Evolutionary conservation across 2,888 invertebrate species (phyloP).

Genomic region (Diplolepis rosae): DNA sequence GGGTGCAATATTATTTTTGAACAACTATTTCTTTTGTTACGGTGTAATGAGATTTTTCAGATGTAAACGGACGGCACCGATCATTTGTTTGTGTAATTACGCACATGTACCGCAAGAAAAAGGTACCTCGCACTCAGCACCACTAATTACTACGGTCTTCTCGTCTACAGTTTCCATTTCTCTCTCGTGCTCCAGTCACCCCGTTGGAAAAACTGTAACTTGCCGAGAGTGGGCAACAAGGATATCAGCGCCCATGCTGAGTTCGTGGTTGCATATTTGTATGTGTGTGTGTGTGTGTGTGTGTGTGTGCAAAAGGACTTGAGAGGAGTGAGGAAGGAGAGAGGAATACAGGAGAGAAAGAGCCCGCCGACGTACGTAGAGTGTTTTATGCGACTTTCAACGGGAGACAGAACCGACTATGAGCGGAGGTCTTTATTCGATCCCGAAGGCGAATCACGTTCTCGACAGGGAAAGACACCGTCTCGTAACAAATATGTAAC

Average conservation of each 20-base stretch:
- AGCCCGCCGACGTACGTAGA: slow-evolving; percentile 31
- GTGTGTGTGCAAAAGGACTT: slow-evolving; percentile 27
- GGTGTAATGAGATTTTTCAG: slow-evolving; percentile 8
- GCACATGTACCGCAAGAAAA: slow-evolving; percentile 61
- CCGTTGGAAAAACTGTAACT: slow-evolving; percentile 27
- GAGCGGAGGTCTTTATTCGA: slow-evolving; percentile 68
- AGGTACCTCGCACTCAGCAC: slow-evolving; percentile 65
- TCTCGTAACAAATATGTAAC: slow-evolving; percentile 71
- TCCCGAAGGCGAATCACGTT: slow-evolving; percentile 71
- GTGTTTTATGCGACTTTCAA: slow-evolving; percentile 51
- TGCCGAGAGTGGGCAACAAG: slow-evolving; percentile 23
- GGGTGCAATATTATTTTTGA: slow-evolving; percentile 7
- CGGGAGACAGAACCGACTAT: slow-evolving; percentile 62
- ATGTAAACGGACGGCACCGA: slow-evolving; percentile 40
- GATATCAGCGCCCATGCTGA: background rate
- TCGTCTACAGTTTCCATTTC: slow-evolving; percentile 35
- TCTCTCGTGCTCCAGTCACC: slow-evolving; percentile 43
- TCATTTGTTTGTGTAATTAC: slow-evolving; percentile 42
- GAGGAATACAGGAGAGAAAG: slow-evolving; percentile 33
- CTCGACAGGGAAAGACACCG: slow-evolving; percentile 66
- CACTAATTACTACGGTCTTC: slow-evolving; percentile 61
- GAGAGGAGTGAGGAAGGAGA: slow-evolving; percentile 15
- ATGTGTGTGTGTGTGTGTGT: background rate
- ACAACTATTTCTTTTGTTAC: slow-evolving; percentile 4
- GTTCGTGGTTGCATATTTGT: background rate